phyloP scores from a whole-genome alignment of 2,888 invertebrate species.

The Deilephila porcellus region DNA sequence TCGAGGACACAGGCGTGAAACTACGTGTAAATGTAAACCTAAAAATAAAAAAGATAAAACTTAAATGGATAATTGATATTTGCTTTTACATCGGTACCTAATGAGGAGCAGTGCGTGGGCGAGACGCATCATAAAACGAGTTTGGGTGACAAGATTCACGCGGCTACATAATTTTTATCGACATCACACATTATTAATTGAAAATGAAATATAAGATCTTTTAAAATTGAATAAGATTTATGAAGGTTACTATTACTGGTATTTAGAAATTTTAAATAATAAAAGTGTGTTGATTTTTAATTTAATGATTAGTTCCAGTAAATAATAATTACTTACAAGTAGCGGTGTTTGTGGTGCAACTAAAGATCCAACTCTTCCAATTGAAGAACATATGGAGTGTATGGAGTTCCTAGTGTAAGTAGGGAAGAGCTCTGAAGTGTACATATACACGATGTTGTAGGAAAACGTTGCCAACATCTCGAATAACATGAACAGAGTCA shows the following conservation, averaged over 20 bases:
- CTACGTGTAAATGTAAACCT: no score
- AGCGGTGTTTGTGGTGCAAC: constrained; percentile 89
- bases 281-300: neutral
- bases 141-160: constrained; percentile 6
- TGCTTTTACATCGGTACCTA: neutral
- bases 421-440: constrained; percentile 90
- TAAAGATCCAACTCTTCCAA: constrained; percentile 88
- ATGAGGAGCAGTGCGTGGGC: neutral
- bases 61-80: neutral
- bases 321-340: constrained; percentile 73
- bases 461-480: constrained; percentile 88
- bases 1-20: no score
- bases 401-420: constrained; percentile 89
- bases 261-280: neutral
- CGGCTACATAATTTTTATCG: neutral
- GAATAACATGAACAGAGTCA: constrained; percentile 84
- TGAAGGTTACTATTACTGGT: neutral
- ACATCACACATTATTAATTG: neutral
- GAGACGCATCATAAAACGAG: constrained; percentile 7
- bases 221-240: neutral
- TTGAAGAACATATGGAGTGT: constrained; percentile 88
- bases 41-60: neutral
- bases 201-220: neutral
- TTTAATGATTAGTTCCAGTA: neutral
- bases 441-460: constrained; percentile 88